Conservation (phyloP, 2,113 vertebrate genomes). For the Crotalus helleri region DNA sequence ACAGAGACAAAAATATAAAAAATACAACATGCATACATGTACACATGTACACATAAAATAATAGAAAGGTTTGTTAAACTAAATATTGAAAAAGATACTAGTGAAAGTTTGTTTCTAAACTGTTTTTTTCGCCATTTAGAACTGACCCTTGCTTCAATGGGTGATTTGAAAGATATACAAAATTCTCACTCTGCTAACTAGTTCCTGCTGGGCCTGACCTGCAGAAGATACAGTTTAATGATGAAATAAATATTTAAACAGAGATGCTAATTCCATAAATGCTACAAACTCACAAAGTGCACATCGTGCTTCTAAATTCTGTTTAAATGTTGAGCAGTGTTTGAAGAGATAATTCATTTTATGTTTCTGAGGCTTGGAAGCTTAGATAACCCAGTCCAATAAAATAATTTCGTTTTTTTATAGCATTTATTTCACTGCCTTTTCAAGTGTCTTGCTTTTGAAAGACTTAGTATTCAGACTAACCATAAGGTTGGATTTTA, state of each 20-base stretch:
- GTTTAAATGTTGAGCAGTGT: not conserved
- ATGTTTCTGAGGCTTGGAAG: not conserved
- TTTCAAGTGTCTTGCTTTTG: not conserved
- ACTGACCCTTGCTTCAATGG: not conserved
- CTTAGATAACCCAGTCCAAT: not conserved
- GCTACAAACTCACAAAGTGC: not conserved
- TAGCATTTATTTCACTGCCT: not conserved
- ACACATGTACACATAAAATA: not conserved
- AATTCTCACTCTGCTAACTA: not conserved
- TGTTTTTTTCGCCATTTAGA: not conserved
- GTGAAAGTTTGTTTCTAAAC: not conserved
- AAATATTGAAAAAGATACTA: not conserved
- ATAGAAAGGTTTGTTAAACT: not conserved
- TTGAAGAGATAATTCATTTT: conserved; percentile 14
- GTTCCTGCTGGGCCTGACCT: not conserved
- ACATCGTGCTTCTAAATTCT: not conserved
- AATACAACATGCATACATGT: not conserved
- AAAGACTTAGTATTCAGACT: not conserved
- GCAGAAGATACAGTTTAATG: not conserved
- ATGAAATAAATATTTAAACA: conserved; percentile 15
- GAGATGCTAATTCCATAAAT: not conserved
- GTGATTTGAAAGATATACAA: not conserved
- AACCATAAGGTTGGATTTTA: not conserved
- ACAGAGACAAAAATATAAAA: not conserved
- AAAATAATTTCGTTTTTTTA: not conserved